These are phyloP conservation scores for Rhegmatorhina hoffmannsi DNA, from an alignment of 2,113 vertebrate genomes.

Conservation along the genomic window DNA sequence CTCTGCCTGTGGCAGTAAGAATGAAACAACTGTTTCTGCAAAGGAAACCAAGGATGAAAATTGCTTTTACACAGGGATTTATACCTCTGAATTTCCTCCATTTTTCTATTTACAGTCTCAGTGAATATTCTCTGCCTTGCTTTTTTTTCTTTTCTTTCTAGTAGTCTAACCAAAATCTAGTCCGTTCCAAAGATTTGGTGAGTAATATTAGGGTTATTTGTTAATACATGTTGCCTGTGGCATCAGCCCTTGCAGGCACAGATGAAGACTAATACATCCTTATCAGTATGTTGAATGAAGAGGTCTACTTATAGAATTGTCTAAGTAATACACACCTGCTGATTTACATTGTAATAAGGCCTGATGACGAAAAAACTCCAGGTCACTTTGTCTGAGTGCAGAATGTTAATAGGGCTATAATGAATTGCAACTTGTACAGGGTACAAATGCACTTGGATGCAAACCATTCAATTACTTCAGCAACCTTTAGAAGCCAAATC, in stretches of 20 bases:
- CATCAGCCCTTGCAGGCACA: background rate
- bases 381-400: slow-evolving; percentile 36
- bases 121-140: background rate
- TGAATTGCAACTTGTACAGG: background rate
- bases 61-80: background rate
- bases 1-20: background rate
- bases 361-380: slow-evolving; percentile 16
- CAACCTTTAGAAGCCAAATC: background rate
- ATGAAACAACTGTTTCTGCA: background rate
- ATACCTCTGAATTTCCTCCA: background rate
- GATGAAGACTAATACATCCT: background rate
- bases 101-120: background rate
- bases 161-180: background rate
- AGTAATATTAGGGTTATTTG: background rate
- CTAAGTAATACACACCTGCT: background rate
- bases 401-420: slow-evolving; percentile 30
- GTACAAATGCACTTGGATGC: background rate
- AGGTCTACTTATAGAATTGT: background rate
- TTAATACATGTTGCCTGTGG: background rate
- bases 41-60: background rate
- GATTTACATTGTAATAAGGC: slow-evolving; percentile 20
- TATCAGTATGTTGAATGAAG: slow-evolving; percentile 3
- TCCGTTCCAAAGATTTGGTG: background rate
- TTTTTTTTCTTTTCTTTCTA: background rate
- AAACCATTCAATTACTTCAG: background rate